Evolutionary conservation across 2,888 invertebrate genomes (phyloP).

Genomic region (Salpingus planirostris): DNA sequence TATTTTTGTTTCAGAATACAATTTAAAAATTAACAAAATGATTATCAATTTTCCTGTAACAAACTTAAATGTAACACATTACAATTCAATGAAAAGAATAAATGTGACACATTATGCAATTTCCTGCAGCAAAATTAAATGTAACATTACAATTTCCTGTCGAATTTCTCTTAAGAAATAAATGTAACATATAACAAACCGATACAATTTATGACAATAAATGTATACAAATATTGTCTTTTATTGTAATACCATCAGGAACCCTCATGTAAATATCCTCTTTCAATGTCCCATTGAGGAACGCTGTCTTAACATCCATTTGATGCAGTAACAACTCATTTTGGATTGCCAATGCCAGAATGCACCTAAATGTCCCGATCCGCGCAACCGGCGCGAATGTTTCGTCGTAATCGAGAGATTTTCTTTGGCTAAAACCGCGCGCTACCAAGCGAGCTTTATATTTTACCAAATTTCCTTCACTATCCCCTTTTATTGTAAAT

Average conservation of each 20-base stretch:
- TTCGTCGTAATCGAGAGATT: constrained; percentile 6
- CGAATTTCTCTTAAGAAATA: too few relatives aligned
- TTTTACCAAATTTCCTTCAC: constrained; percentile 2
- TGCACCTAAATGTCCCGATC: constrained; percentile 4
- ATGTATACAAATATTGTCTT: too few relatives aligned
- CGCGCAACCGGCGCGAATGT: constrained; percentile 9
- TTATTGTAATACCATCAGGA: constrained; percentile 4
- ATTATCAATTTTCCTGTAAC: too few relatives aligned
- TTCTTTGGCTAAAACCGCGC: constrained; percentile 3
- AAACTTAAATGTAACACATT: too few relatives aligned
- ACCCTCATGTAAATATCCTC: constrained; percentile 10
- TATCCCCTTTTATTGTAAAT: constrained; percentile 4
- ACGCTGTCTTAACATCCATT: constrained; percentile 11
- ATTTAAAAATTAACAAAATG: too few relatives aligned
- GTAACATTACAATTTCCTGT: too few relatives aligned
- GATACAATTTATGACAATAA: too few relatives aligned
- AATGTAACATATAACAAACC: too few relatives aligned
- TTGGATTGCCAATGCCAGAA: constrained; percentile 8
- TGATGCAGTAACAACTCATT: constrained; percentile 2
- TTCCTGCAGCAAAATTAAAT: too few relatives aligned
- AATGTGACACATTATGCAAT: too few relatives aligned
- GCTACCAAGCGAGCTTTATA: constrained; percentile 2
- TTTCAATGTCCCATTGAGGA: constrained; percentile 7
- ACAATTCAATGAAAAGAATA: too few relatives aligned
- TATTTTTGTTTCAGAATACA: too few relatives aligned